Evolutionary conservation across 2,888 invertebrate genomes (phyloP), one percentile per base, ranked within the genome.

Genomic region (Philaethria dido): DNA sequence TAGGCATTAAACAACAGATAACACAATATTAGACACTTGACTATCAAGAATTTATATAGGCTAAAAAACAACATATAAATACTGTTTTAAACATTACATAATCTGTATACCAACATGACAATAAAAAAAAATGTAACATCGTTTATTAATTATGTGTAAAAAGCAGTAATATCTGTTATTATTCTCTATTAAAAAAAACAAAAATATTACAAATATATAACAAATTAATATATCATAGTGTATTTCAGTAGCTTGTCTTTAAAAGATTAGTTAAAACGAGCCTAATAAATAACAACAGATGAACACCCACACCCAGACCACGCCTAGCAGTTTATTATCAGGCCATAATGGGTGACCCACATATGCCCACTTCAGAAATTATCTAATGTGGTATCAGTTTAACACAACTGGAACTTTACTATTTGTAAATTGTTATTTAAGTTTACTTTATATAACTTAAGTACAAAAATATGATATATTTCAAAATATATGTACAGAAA

Each of bases 291-390:
- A 63, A 44, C 48, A 76, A 78, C 73, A 70, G 68, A 65, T 64
- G 64, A 73, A 77, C 77, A 77, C 76, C 76, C 70, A 68, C 68
- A 62, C 69, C 69, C 64, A 25, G 55, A 59, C 69, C 69, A 62
- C 71, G 55, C 71, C 71, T 66, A 69, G 66, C 66, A 44, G 48
- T 69, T 69, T 57, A 77, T 83, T 84, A 85, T 86, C 85, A 79
- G 72, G 57, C 64, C 42, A 76, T 80, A 81, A 80, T 82, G 76
- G 79, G 78, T 85, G 86, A 87, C 88, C 87, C 74, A 88, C 79
- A 82, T 88, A 78, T 74, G 75, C 72, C 79, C 84, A 87, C 85
- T 85, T 80, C 80, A 77, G 75, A 75, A 78, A 78, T 77, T 86
- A 84, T 87, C 85, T 80, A 73, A 71, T 71, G 71, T 73, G 75